These are phyloP conservation scores for Amia ocellicauda DNA, from an alignment of 2,113 vertebrate genomes.

Conservation along the genomic window DNA sequence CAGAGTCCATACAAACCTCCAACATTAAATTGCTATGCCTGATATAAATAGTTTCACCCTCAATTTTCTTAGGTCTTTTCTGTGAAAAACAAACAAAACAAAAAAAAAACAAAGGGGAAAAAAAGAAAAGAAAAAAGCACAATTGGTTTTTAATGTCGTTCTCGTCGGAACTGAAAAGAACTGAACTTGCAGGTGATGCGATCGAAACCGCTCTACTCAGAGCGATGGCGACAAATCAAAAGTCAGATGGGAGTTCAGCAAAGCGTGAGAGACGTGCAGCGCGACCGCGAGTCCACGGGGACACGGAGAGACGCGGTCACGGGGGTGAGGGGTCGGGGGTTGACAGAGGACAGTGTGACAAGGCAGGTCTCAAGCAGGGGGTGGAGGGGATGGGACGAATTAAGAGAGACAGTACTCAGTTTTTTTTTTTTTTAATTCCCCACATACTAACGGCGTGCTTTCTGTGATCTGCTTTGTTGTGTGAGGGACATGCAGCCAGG, in stretches of 20 bases:
- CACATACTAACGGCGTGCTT: slow-evolving; percentile 1
- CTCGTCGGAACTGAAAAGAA: slow-evolving; percentile 49
- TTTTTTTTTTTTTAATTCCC: too few species aligned
- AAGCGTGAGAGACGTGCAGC: slow-evolving; percentile 46
- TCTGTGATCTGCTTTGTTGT: neutral
- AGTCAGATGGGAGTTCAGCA: slow-evolving; percentile 24
- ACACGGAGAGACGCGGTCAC: slow-evolving; percentile 39
- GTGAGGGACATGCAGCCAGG: neutral
- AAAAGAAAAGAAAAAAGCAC: slow-evolving; percentile 53
- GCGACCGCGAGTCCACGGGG: slow-evolving; percentile 43
- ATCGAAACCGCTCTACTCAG: slow-evolving; percentile 13
- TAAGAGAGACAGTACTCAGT: slow-evolving; percentile 64
- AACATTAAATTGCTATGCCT: slow-evolving; percentile 99
- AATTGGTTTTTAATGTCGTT: slow-evolving; percentile 74
- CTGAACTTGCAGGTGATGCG: slow-evolving; percentile 8
- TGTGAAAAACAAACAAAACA: slow-evolving; percentile 82
- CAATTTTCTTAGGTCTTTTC: slow-evolving; percentile 98
- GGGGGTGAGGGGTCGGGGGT: slow-evolving; percentile 20
- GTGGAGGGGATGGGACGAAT: slow-evolving; percentile 41
- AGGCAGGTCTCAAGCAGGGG: slow-evolving; percentile 39
- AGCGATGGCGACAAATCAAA: neutral
- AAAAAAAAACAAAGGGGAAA: slow-evolving; percentile 64
- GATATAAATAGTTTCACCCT: slow-evolving; percentile 99
- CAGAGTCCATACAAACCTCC: slow-evolving; percentile 96
- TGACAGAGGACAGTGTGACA: neutral